Conservation (phyloP, 2,888 invertebrate genomes). For the Seladonia tumulorum region DNA sequence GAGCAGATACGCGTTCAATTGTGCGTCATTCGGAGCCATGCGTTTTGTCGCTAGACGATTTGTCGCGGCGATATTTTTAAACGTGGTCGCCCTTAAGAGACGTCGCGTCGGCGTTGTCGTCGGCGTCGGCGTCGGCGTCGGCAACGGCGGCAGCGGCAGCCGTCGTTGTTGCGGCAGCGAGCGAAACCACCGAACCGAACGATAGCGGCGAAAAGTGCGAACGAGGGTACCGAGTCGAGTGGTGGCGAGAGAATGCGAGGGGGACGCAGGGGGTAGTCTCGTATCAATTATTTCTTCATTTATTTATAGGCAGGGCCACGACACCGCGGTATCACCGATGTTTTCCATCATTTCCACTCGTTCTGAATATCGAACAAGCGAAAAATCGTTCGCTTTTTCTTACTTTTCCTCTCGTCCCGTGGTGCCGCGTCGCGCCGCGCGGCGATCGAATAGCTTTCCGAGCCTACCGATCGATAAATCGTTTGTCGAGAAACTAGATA, state of each 20-base stretch:
- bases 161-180: slow-evolving; percentile 21
- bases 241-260: slow-evolving; percentile 24
- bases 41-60: slow-evolving; percentile 52
- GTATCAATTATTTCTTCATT: slow-evolving; percentile 79
- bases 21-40: not conserved
- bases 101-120: slow-evolving; percentile 6
- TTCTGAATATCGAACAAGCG: slow-evolving; percentile 10
- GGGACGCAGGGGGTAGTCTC: slow-evolving; percentile 69
- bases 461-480: slow-evolving; percentile 15
- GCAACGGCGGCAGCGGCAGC: not conserved
- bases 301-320: slow-evolving; percentile 80
- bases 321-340: slow-evolving; percentile 79
- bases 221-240: slow-evolving; percentile 23
- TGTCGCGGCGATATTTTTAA: slow-evolving; percentile 71
- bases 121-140: no score
- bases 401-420: not conserved
- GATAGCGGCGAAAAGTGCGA: slow-evolving; percentile 71
- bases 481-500: slow-evolving; percentile 57
- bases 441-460: not conserved
- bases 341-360: slow-evolving; percentile 75
- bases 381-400: slow-evolving; percentile 1
- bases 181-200: slow-evolving; percentile 63
- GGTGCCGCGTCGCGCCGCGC: not conserved
- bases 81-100: slow-evolving; percentile 65
- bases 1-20: slow-evolving; percentile 11